Evolutionary conservation across 1,140 invertebrate genomes (phyloP).

Genomic region (Scaptomyza pallida): DNA sequence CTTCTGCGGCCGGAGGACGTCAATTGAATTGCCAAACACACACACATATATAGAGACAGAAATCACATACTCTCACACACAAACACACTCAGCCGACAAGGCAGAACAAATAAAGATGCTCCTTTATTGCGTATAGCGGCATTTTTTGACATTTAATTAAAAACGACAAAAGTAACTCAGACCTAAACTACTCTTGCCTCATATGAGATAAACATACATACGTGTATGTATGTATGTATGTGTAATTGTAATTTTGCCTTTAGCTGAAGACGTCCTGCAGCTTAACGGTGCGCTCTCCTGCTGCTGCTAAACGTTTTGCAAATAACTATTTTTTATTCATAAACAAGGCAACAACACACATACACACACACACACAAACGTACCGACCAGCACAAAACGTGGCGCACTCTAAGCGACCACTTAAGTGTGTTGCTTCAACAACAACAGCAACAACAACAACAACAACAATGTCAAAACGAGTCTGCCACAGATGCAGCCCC

Average conservation of each 20-base stretch:
- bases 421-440: conserved; percentile 71
- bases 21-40: conserved; percentile 67
- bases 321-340: conserved; percentile 82
- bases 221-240: conserved; percentile 1
- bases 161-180: conserved; percentile 39
- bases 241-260: conserved; percentile 17
- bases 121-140: conserved; percentile 35
- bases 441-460: conserved; percentile 23
- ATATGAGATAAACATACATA: background rate
- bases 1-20: conserved; percentile 60
- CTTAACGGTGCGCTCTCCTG: conserved; percentile 24
- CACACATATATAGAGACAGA: conserved; percentile 6
- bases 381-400: conserved; percentile 45
- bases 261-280: conserved; percentile 12
- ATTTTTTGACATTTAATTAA: conserved; percentile 57
- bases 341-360: conserved; percentile 66
- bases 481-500: conserved; percentile 50
- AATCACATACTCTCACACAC: background rate
- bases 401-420: conserved; percentile 74
- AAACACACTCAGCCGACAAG: background rate
- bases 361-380: conserved; percentile 52
- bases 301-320: conserved; percentile 74
- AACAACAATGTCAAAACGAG: conserved; percentile 47
- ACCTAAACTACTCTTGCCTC: conserved; percentile 1
- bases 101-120: conserved; percentile 38